Evolutionary conservation across 2,888 invertebrate species (phyloP), one percentile per base, ranked within the genome.

Genomic region (Leptothorax acervorum): DNA sequence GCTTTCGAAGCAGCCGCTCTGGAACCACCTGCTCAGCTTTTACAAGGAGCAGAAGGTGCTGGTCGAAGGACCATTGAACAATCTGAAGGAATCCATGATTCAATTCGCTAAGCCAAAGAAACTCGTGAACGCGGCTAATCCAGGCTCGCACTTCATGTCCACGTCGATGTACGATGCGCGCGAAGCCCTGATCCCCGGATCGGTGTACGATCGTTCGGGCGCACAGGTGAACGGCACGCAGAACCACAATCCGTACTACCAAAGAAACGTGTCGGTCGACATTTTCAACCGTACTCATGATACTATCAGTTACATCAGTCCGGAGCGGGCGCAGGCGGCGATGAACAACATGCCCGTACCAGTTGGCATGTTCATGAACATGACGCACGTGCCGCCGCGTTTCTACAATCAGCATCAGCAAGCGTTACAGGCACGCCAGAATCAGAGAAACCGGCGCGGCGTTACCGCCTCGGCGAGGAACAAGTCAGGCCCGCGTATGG

Each of bases 41-140:
- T 99, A 99, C 96, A 99, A 99, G 95, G 99, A 99, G 94, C 98
- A 99, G 88, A 98, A 98, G 94, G 98, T 99, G 57, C 95, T 99
- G 28, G 99, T 99, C 6, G 99, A 99, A 95, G 99, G 99, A 0
- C 99, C 99, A 0, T 95, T 99, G 53, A 99, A 98, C 90, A 99
- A 99, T 95, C 95, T 99, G 79, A 99, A 99, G 93, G 99, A 99
- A 95, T 99, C 99, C 0, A 96, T 99, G 93, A 99, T 99, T 85
- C 99, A 99, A 94, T 99, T 99, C 95, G 98, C 99, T 48, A 99
- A 99, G 95, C 99, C 99, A 1, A 98, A 99, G 95, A 99, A 99
- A 95, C 96, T 99, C 89, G 97, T 99, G 31, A 99, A 99, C 95
- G 97, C 98, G 0, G 97, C 98, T 83, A 99, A 99, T 95, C 99